Evolutionary conservation across 2,888 invertebrate genomes (phyloP).

Genomic region (Tethea ocularis): DNA sequence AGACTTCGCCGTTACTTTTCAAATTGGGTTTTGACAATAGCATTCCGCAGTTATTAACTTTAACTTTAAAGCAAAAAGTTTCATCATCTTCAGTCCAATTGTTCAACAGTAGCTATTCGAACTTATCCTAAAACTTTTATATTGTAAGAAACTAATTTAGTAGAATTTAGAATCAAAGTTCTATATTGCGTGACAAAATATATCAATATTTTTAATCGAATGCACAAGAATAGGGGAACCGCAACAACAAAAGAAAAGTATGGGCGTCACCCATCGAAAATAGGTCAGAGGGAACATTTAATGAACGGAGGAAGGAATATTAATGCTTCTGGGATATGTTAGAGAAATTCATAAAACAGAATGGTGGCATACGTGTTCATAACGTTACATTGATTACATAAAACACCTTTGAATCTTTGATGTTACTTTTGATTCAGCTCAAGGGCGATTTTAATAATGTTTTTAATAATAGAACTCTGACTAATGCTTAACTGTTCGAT

Average conservation of each 20-base stretch:
- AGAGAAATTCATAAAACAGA: constrained; percentile 6
- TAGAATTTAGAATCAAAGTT: not conserved
- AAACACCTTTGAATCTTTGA: constrained; percentile 36
- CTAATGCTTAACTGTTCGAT: constrained; percentile 13
- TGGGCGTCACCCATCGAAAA: constrained; percentile 36
- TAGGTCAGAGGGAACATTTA: constrained; percentile 45
- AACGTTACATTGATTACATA: constrained; percentile 23
- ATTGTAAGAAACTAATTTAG: not conserved
- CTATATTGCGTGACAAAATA: not conserved
- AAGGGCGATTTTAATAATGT: constrained; percentile 42
- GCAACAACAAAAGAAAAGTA: constrained; percentile 23
- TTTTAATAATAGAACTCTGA: constrained; percentile 7
- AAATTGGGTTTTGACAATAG: not conserved
- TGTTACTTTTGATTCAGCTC: constrained; percentile 35
- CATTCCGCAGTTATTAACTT: not conserved
- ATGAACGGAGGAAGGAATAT: constrained; percentile 15
- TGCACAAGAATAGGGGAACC: not conserved
- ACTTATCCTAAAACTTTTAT: not conserved
- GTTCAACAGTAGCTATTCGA: not conserved
- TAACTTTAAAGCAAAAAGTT: not conserved
- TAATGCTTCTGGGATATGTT: constrained; percentile 37
- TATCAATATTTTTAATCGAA: not conserved
- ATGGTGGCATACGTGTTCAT: constrained; percentile 10
- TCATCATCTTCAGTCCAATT: not conserved
- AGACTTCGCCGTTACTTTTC: constrained; percentile 10